phyloP scores from a whole-genome alignment of 2,797 vertebrate genomes.

The Girardinus metallicus region DNA sequence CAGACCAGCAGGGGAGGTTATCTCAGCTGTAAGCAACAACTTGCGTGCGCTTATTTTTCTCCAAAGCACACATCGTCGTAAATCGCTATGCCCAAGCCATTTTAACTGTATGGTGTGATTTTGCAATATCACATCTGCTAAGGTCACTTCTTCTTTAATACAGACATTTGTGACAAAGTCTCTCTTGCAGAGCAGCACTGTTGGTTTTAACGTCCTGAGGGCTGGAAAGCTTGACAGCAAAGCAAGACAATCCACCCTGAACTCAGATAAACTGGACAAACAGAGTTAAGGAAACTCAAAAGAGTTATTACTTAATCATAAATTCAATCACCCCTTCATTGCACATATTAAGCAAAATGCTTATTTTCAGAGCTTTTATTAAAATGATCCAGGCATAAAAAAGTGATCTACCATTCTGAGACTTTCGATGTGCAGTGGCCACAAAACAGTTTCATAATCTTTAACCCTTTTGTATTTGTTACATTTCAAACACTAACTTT shows the following conservation, averaged over 20 bases:
- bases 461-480: not conserved
- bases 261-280: slow-evolving; percentile 61
- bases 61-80: slow-evolving; percentile 33
- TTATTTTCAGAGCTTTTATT: not conserved
- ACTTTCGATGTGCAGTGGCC: not conserved
- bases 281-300: slow-evolving; percentile 15
- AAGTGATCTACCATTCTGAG: not conserved
- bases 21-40: slow-evolving; percentile 75
- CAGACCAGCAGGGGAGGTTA: slow-evolving; percentile 75
- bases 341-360: not conserved
- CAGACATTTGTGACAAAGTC: slow-evolving; percentile 59
- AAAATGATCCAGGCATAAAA: not conserved
- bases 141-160: slow-evolving; percentile 64
- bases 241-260: slow-evolving; percentile 44
- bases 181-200: slow-evolving; percentile 50
- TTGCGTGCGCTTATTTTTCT: slow-evolving; percentile 25
- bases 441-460: not conserved
- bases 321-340: not conserved
- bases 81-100: slow-evolving; percentile 27
- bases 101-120: slow-evolving; percentile 47
- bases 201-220: slow-evolving; percentile 57
- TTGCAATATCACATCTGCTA: slow-evolving; percentile 73
- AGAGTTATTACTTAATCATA: slow-evolving; percentile 6
- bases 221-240: slow-evolving; percentile 54
- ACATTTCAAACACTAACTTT: not conserved